phyloP scores from a whole-genome alignment of 2,797 vertebrate species.

The Clarias laeviceps region DNA sequence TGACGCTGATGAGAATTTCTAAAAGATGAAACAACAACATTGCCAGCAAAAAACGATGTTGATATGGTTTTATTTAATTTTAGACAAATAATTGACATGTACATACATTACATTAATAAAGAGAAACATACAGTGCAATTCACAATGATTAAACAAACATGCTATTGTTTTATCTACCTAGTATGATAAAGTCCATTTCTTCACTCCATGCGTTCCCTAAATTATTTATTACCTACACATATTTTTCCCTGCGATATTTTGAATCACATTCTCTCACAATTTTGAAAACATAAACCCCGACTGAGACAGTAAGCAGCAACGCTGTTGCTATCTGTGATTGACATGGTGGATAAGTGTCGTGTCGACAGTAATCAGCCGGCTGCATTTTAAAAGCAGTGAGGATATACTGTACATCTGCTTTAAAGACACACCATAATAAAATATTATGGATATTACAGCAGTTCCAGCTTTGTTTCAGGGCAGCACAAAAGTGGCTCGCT shows the following conservation, averaged over 20 bases:
- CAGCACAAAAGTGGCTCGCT: constrained; percentile 63
- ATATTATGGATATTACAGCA: constrained; percentile 64
- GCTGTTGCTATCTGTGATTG: constrained; percentile 53
- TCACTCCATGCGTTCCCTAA: constrained; percentile 21
- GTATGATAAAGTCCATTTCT: not conserved
- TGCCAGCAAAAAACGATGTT: not conserved
- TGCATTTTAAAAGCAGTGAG: constrained; percentile 55
- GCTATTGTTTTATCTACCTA: constrained; percentile 5
- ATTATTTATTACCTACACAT: constrained; percentile 21
- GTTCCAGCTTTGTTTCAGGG: constrained; percentile 60
- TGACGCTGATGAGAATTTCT: constrained; percentile 18
- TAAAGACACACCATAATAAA: constrained; percentile 61
- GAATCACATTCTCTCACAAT: constrained; percentile 28
- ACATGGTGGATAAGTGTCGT: constrained; percentile 58
- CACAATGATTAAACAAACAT: constrained; percentile 5
- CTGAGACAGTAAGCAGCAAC: constrained; percentile 35
- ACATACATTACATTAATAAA: not conserved
- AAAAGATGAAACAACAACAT: not conserved
- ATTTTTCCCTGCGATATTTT: constrained; percentile 26
- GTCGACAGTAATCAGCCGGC: constrained; percentile 61
- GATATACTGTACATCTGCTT: constrained; percentile 41
- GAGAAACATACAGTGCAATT: not conserved
- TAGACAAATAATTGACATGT: not conserved
- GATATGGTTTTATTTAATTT: not conserved
- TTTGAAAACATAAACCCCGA: constrained; percentile 37